phyloP scores from a whole-genome alignment of 2,113 vertebrate genomes.

The Eulacestoma nigropectus region DNA sequence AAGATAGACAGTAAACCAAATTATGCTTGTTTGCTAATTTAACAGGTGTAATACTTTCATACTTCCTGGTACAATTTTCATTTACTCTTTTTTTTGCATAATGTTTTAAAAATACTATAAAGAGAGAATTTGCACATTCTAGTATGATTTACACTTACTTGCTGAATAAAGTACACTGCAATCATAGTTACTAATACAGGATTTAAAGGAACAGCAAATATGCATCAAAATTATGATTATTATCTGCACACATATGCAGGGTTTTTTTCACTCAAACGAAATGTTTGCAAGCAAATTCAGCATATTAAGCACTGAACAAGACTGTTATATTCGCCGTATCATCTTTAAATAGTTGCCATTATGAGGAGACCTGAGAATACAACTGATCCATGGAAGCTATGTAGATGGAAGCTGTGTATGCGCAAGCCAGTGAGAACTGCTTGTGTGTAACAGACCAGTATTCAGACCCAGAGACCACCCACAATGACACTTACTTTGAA shows the following conservation, averaged over 20 bases:
- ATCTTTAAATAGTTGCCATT: not conserved
- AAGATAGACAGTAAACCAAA: not conserved
- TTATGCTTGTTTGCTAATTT: not conserved
- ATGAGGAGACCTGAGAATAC: not conserved
- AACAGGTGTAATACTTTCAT: not conserved
- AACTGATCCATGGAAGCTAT: not conserved
- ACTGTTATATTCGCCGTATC: not conserved
- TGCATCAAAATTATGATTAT: not conserved
- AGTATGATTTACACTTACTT: not conserved
- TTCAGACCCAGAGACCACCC: not conserved
- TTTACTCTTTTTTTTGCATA: not conserved
- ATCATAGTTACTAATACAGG: not conserved
- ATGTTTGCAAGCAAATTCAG: not conserved
- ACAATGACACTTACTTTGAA: not conserved
- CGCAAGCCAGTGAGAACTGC: not conserved
- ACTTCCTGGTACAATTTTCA: not conserved
- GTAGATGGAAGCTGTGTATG: not conserved
- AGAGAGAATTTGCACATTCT: not conserved
- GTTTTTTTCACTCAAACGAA: not conserved
- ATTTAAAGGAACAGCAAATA: not conserved
- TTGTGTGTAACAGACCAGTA: not conserved
- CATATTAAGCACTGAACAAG: not conserved
- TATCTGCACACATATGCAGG: not conserved
- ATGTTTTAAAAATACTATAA: not conserved
- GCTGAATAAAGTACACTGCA: constrained; percentile 23